A percentile compares a stretch with the other conserved stretches of the same genome.
Conservation (phyloP, 2,888 invertebrate species). For the Anagyrus pseudococci region DNA sequence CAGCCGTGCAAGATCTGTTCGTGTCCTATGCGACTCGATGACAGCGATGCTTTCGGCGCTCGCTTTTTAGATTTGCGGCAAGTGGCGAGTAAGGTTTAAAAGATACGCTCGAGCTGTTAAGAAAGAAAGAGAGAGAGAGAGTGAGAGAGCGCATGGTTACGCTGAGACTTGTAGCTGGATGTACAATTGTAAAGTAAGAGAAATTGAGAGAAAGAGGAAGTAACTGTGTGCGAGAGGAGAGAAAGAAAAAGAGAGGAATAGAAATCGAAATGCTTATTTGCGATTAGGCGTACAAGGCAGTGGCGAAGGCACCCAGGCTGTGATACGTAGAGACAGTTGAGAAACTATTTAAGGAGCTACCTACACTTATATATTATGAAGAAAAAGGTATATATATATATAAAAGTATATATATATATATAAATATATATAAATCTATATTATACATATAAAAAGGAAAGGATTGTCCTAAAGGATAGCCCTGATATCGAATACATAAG, state of each 20-base stretch:
- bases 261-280: constrained; percentile 20
- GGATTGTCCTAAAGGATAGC: constrained; percentile 53
- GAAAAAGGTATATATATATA: constrained; percentile 31
- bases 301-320: constrained; percentile 62
- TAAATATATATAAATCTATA: constrained; percentile 37
- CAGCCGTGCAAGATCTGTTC: too few species aligned
- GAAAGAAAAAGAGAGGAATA: constrained; percentile 19
- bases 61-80: too few species aligned
- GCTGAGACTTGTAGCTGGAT: neutral
- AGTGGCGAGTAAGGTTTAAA: too few species aligned
- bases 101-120: too few species aligned
- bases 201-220: neutral
- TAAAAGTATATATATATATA: constrained; percentile 27
- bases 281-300: constrained; percentile 51
- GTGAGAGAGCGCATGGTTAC: too few species aligned
- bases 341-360: constrained; percentile 59
- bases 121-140: too few species aligned
- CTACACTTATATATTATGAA: constrained; percentile 49
- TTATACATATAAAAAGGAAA: constrained; percentile 37
- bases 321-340: constrained; percentile 62
- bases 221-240: neutral
- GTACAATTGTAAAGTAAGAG: neutral
- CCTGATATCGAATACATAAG: constrained; percentile 55
- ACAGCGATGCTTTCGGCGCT: too few species aligned
- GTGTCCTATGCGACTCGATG: too few species aligned